Evolutionary conservation across 2,888 invertebrate genomes (phyloP), one percentile per base, ranked within the genome.

Genomic region (Hypsopygia costalis): DNA sequence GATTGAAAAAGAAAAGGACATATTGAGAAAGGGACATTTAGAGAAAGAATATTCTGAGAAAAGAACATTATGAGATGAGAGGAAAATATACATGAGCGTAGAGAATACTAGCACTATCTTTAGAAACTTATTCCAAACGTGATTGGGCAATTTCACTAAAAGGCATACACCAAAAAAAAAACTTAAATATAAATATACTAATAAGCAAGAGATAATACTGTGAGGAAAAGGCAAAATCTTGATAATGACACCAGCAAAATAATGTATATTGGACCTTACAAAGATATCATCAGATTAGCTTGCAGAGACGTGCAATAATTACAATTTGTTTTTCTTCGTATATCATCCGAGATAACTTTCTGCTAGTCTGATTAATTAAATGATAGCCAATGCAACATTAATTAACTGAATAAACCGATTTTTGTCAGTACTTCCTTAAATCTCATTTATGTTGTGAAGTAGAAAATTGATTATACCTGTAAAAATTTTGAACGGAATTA

Each of bases 321-420:
- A 64, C 64, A 72, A 69, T 73, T 68, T 59, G 64, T 70, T 70
- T 69, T 60, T 58, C 52, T 52, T 54, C 56, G 55, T 69, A 67
- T 66, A 69, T 71, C 69, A 62, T 63, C 36, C 52, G 55, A 58
- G 64, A 72, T 72, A 69, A 55, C 64, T 70, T 66, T 68, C 60
- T 59, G 60, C 56, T 64, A 63, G 64, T 59, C 58, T 64, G 77
- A 79, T 79, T 77, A 77, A 80, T 77, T 79, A 76, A 75, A 69
- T 70, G 75, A 79, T 79, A 75, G 63, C 49, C 46, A 51, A 51
- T 46, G 53, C 43, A 56, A 58, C 64, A 66, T 68, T 70, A 63
- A 77, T 73, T 78, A 60, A 71, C 70, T 68, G 62, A 62, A 55
- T 59, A 58, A 60, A 63, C 55, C 51, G 55, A 50, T 63, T 62